A percentile compares a stretch with the other conserved stretches of the same genome.
Evolutionary conservation across 2,797 vertebrate genomes (phyloP).

Genomic region (Periparus ater): DNA sequence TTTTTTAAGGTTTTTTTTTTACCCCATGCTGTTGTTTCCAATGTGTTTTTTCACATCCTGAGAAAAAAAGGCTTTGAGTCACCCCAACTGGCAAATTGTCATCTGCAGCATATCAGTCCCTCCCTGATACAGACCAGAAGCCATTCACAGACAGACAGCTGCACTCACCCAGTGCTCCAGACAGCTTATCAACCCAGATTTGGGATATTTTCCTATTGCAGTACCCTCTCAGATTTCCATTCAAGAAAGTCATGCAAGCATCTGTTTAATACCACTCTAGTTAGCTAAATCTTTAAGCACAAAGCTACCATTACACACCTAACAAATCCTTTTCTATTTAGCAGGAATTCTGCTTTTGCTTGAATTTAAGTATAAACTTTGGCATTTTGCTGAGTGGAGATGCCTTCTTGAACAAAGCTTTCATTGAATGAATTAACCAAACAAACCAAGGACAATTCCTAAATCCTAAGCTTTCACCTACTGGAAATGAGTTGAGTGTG

Average conservation of each 20-base stretch:
- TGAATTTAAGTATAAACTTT: neutral
- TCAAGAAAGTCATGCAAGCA: neutral
- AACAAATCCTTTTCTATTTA: conserved; percentile 1
- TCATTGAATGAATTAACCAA: neutral
- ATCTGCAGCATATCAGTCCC: neutral
- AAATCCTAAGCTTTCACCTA: neutral
- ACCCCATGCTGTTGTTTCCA: neutral
- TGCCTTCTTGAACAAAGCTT: neutral
- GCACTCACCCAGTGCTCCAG: neutral
- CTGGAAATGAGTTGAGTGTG: neutral
- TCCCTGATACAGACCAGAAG: neutral
- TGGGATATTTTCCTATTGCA: neutral
- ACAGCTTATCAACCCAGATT: neutral
- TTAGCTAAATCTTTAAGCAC: neutral
- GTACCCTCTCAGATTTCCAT: neutral
- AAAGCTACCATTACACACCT: neutral
- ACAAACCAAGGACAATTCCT: neutral
- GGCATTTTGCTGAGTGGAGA: neutral
- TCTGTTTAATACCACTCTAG: neutral
- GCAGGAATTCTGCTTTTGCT: neutral
- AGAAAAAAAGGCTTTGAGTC: neutral
- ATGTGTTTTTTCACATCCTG: neutral
- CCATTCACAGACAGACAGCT: neutral
- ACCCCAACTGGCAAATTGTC: neutral
- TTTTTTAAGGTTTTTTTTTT: neutral